Conservation (phyloP, 2,113 vertebrate genomes). For the Strix uralensis region DNA sequence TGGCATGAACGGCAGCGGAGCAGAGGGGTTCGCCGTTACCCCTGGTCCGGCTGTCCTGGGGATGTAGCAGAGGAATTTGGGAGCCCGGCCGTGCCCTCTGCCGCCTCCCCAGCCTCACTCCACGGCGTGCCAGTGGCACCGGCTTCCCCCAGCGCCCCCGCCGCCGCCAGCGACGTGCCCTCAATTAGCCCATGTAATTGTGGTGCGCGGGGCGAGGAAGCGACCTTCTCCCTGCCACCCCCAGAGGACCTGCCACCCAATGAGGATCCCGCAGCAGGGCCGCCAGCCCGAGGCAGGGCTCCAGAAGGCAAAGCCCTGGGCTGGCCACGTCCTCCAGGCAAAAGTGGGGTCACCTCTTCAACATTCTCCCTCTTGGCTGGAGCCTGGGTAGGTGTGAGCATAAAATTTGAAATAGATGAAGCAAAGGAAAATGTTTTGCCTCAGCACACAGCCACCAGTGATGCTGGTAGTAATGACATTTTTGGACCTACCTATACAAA, state of each 20-base stretch:
- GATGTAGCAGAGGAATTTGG: background rate
- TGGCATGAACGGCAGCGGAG: too few relatives aligned
- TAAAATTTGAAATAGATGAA: background rate
- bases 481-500: background rate
- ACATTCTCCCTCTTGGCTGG: fast-evolving
- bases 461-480: background rate
- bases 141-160: background rate
- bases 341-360: background rate
- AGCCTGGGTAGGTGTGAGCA: background rate
- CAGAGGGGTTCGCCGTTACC: fast-evolving
- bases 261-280: background rate
- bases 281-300: background rate
- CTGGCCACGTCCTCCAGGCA: background rate
- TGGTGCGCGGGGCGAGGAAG: background rate
- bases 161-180: background rate
- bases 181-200: background rate
- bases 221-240: background rate
- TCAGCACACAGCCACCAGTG: background rate
- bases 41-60: background rate
- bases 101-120: background rate
- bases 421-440: background rate
- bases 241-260: background rate
- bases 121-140: background rate
- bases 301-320: background rate
- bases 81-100: background rate